phyloP scores from a whole-genome alignment of 2,888 invertebrate species.

The Antitype chi region DNA sequence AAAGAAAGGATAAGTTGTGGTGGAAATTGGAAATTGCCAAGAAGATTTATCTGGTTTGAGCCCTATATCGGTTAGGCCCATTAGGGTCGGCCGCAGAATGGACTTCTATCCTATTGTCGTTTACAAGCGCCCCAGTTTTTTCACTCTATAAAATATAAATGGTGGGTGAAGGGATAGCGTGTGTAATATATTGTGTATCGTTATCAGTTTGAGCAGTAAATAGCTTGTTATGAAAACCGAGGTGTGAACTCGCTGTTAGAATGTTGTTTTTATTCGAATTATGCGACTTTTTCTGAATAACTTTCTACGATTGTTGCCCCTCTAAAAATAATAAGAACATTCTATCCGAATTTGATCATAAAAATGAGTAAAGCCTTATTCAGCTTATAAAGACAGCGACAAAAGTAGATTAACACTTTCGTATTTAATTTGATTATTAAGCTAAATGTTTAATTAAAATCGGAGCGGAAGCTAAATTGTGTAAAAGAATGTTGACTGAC shows the following conservation, averaged over 20 bases:
- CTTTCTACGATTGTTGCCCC: neutral
- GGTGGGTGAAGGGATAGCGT: slow-evolving; percentile 10
- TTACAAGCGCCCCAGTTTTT: slow-evolving; percentile 45
- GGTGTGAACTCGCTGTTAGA: neutral
- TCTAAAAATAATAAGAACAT: neutral
- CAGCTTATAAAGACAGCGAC: neutral
- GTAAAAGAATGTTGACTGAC: too few species aligned
- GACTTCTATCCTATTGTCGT: slow-evolving; percentile 60
- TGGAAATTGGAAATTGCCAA: slow-evolving; percentile 69
- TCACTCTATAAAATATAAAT: slow-evolving; percentile 49
- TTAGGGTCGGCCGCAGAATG: slow-evolving; percentile 54
- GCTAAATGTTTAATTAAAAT: too few species aligned
- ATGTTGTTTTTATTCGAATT: neutral
- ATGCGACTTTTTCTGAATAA: neutral
- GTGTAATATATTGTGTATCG: slow-evolving; percentile 19
- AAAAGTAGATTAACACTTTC: too few species aligned
- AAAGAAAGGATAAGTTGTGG: slow-evolving; percentile 66
- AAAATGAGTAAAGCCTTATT: neutral
- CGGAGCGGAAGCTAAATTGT: too few species aligned
- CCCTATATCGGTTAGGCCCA: slow-evolving; percentile 64
- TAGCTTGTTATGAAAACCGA: slow-evolving; percentile 17
- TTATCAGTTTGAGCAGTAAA: slow-evolving; percentile 25
- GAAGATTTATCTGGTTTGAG: slow-evolving; percentile 70
- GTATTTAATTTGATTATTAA: too few species aligned
- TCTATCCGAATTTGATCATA: neutral